Percentiles rank a stretch among this genome's conserved stretches.
Conservation (phyloP, 1,140 invertebrate species). For the Scaptomyza hsui region DNA sequence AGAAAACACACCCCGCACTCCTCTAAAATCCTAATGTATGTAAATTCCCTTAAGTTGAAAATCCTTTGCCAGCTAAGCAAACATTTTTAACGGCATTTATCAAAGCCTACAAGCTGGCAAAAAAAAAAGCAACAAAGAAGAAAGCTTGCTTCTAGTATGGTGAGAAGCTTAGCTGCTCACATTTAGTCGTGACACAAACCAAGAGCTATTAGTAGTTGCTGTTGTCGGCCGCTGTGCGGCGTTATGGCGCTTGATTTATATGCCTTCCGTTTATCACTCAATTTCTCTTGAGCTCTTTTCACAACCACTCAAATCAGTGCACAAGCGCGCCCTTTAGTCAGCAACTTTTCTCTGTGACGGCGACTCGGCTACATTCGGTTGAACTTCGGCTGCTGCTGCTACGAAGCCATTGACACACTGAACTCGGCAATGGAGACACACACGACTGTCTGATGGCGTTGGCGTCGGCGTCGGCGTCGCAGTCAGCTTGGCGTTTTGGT, state of each 20-base stretch:
- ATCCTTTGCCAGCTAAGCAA: constrained; percentile 62
- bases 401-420: constrained; percentile 68
- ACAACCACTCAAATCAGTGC: constrained; percentile 41
- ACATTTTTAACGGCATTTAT: constrained; percentile 55
- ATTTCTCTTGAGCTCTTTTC: constrained; percentile 52
- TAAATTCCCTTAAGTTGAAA: constrained; percentile 72
- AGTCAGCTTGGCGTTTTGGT: constrained; percentile 9
- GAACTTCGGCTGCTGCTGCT: constrained; percentile 26
- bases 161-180: constrained; percentile 24
- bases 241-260: background rate
- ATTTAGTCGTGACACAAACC: constrained; percentile 28
- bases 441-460: constrained; percentile 11
- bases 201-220: background rate
- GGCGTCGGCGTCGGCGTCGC: constrained; percentile 41
- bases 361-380: constrained; percentile 23
- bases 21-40: constrained; percentile 58
- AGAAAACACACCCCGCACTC: constrained; percentile 47
- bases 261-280: background rate
- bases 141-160: constrained; percentile 25
- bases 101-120: constrained; percentile 16
- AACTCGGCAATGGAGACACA: constrained; percentile 49
- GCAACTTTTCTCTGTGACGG: constrained; percentile 39
- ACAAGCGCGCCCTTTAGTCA: constrained; percentile 60
- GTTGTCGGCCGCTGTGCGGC: constrained; percentile 5
- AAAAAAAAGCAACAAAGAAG: constrained; percentile 4